Evolutionary conservation across 92 coral and sea anemone genomes (phyloP), one percentile per base, ranked within the genome.

Genomic region (Virgularia gustaviana): DNA sequence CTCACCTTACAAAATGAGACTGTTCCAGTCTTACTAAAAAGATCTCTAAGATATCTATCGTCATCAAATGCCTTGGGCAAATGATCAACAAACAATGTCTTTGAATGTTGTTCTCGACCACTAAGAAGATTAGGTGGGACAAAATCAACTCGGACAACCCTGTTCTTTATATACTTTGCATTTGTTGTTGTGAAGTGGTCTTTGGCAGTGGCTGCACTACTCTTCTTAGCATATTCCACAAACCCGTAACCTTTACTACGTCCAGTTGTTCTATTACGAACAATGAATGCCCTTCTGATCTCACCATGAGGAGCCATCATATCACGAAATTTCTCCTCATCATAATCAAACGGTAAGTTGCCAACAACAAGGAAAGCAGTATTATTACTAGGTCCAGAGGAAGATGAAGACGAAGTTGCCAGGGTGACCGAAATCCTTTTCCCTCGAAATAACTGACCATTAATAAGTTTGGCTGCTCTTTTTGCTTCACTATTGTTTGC

Each of bases 241-340:
- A 91, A 91, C 11, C 97, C 97, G 70, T 91, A 91, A 3, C 97
- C 97, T 73, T 91, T 91, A 63, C 97, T 91, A 28, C 88, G 88
- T 9, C 90, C 95, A 19, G 97, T 85, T 2, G 73, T 61, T 75
- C 83, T 79, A 76, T 91, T 86, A 1, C 89, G 80, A 28, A 91
- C 95, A 16, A 91, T 79, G 29, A 91, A 83, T 30, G 81, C 47
- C 56, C 88, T 88, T 59, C 85, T 94, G 32, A 91, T 82, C 4
- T 81, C 78, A 6, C 97, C 97, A 91, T 77, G 89, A 18, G 88
- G 87, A 32, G 87, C 86, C 97, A 91, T 88, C 1, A 91, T 83
- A 11, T 73, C 70, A 39, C 79, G 77, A 62, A 91, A 86, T 72
- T 91, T 84, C 9, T 85, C 89, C 62, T 88, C 97, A 0, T 79